Conservation (phyloP, 1,140 invertebrate genomes). For the Babylonia areolata region DNA sequence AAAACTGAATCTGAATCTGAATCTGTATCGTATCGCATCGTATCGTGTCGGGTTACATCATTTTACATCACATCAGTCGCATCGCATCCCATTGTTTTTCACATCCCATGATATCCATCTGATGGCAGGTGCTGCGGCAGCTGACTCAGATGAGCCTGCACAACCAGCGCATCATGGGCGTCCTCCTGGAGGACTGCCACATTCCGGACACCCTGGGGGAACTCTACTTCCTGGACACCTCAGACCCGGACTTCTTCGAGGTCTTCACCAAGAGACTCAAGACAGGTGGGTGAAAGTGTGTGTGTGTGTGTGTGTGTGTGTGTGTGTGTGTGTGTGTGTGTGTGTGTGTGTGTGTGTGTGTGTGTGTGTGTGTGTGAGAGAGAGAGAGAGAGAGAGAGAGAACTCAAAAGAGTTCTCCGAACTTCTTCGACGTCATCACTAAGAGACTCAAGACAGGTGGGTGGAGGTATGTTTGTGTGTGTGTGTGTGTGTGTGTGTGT, state of each 20-base stretch:
- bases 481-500: too few species aligned
- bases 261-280: constrained; percentile 57
- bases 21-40: too few species aligned
- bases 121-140: constrained; percentile 62
- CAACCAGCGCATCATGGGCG: constrained; percentile 66
- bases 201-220: constrained; percentile 65
- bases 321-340: too few species aligned
- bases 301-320: too few species aligned
- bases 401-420: constrained; percentile 18
- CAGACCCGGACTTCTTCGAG: constrained; percentile 63
- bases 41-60: too few species aligned
- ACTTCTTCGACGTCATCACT: constrained; percentile 63
- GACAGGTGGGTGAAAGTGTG: constrained; percentile 52
- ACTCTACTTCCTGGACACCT: constrained; percentile 59
- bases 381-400: background rate
- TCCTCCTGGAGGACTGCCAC: constrained; percentile 64
- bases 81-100: too few species aligned
- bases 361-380: background rate
- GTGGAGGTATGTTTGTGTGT: too few species aligned
- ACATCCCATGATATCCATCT: too few species aligned
- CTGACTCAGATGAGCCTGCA: constrained; percentile 65
- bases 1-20: too few species aligned
- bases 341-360: background rate
- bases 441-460: constrained; percentile 45
- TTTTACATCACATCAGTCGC: too few species aligned